These are phyloP conservation scores for Ara ararauna DNA, from an alignment of 2,797 vertebrate genomes.

Conservation along the genomic window DNA sequence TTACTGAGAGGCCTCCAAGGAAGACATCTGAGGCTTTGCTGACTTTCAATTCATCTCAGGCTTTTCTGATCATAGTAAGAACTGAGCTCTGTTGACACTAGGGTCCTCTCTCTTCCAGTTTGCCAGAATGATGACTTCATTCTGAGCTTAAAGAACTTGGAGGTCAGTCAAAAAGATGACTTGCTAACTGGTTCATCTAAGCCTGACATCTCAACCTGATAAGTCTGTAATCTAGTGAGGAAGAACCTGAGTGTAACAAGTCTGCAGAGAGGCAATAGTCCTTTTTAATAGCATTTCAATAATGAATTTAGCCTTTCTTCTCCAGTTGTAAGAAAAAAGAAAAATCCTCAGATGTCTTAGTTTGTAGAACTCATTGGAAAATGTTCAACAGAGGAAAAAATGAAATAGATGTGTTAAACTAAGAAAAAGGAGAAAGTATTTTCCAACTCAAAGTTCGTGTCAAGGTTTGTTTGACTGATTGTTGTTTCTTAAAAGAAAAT, in stretches of 20 bases:
- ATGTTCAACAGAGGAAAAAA: neutral
- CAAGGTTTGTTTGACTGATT: neutral
- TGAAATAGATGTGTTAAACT: neutral
- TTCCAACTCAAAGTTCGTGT: neutral
- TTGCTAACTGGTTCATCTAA: constrained; percentile 1
- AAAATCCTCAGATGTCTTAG: neutral
- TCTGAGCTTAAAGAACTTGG: constrained; percentile 1
- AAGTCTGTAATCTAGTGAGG: neutral
- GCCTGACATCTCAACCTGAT: neutral
- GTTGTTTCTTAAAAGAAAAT: neutral
- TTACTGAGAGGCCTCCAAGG: neutral
- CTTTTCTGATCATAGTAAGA: neutral
- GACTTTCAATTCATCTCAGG: neutral
- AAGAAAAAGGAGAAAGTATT: neutral
- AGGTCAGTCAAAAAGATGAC: constrained; percentile 1
- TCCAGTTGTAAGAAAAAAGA: neutral
- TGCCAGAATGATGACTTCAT: constrained; percentile 28
- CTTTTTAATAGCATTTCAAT: neutral
- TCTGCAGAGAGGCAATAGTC: neutral
- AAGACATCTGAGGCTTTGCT: neutral
- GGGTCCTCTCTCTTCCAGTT: neutral
- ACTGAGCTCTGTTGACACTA: neutral
- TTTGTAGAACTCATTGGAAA: neutral
- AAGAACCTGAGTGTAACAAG: neutral
- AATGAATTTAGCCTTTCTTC: neutral